Evolutionary conservation across 2,797 vertebrate genomes (phyloP).

Genomic region (Squalus acanthias): DNA sequence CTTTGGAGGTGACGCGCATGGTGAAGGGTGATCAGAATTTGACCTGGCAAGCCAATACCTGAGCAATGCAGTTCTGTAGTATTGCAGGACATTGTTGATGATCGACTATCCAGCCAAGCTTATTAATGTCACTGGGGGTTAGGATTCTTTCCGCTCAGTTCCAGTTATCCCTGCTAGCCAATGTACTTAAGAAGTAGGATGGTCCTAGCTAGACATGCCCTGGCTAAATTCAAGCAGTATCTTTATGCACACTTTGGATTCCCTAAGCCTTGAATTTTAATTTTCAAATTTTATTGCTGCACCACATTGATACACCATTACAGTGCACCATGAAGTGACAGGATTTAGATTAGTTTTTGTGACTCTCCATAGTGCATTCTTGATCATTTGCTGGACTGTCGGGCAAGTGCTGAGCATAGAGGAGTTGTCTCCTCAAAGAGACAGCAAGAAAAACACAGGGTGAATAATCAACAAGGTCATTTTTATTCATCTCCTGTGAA

Average conservation of each 20-base stretch:
- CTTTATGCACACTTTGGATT: background rate
- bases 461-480: background rate
- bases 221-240: background rate
- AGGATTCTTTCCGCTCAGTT: too few relatives aligned
- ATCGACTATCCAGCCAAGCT: background rate
- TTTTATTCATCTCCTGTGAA: background rate
- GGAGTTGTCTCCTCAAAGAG: background rate
- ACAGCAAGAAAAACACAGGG: background rate
- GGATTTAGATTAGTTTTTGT: background rate
- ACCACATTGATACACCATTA: background rate
- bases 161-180: too few relatives aligned
- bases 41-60: background rate
- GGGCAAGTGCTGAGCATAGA: background rate
- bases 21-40: background rate
- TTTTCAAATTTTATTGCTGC: background rate
- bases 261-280: background rate
- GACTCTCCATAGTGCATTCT: background rate
- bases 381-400: background rate
- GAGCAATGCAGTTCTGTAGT: background rate
- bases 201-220: background rate
- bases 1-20: background rate
- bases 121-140: too few relatives aligned
- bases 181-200: background rate
- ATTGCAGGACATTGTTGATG: background rate
- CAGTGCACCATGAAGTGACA: background rate